A percentile compares a stretch with the other conserved stretches of the same genome.
phyloP scores from a whole-genome alignment of 2,888 invertebrate species.

The Macaria notata region DNA sequence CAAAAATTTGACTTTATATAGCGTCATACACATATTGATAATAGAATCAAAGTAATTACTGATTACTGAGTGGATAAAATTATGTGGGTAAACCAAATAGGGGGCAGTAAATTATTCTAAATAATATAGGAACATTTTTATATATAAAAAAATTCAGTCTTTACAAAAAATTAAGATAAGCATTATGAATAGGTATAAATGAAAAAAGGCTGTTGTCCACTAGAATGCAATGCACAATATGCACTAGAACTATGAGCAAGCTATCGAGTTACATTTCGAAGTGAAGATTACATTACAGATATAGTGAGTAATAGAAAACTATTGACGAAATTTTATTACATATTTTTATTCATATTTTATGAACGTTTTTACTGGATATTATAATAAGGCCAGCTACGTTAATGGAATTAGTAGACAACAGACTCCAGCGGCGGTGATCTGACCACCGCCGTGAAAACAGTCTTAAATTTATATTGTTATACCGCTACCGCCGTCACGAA shows the following conservation, averaged over 20 bases:
- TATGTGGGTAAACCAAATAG: conserved; percentile 67
- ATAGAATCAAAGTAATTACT: conserved; percentile 73
- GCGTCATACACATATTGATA: conserved; percentile 79
- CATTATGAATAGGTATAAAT: conserved; percentile 58
- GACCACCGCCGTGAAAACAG: conserved; percentile 71
- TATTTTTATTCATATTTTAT: conserved; percentile 28
- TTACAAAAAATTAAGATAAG: conserved; percentile 63
- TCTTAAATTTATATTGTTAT: conserved; percentile 48
- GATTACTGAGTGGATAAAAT: conserved; percentile 69
- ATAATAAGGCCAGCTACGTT: conserved; percentile 28
- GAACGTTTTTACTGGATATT: conserved; percentile 27
- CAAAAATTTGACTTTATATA: conserved; percentile 81
- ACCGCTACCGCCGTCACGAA: conserved; percentile 16
- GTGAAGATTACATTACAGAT: conserved; percentile 31
- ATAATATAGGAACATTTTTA: conserved; percentile 81
- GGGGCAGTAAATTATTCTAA: conserved; percentile 79
- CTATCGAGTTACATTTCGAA: conserved; percentile 33
- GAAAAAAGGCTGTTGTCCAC: conserved; percentile 70
- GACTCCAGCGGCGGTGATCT: conserved; percentile 71
- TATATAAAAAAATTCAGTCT: conserved; percentile 73
- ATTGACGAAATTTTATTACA: conserved; percentile 30
- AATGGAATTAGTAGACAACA: conserved; percentile 65
- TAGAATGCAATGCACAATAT: conserved; percentile 38
- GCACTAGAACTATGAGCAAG: conserved; percentile 34
- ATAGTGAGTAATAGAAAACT: conserved; percentile 34